phyloP scores from a whole-genome alignment of 2,113 vertebrate species.

The Platycercus adscitus region DNA sequence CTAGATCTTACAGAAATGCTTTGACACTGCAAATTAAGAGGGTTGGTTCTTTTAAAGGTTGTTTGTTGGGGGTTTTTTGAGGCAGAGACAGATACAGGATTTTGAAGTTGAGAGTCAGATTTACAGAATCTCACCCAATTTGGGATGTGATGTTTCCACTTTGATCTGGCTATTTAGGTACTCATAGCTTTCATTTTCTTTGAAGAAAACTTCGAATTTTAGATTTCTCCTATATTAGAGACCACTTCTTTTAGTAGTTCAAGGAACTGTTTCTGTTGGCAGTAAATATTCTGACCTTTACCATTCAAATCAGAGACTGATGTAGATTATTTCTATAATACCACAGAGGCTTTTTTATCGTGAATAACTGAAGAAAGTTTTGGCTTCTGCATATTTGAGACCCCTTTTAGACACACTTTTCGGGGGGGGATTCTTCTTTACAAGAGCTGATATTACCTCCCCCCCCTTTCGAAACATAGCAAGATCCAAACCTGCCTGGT shows the following conservation, averaged over 20 bases:
- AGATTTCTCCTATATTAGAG: too few relatives aligned
- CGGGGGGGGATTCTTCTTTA: neutral
- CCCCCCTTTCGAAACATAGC: neutral
- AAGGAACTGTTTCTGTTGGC: neutral
- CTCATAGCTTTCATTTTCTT: neutral
- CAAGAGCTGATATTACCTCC: neutral
- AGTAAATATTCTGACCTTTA: neutral
- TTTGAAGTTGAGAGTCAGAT: neutral
- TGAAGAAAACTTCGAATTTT: neutral
- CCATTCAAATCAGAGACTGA: neutral
- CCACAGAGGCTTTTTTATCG: neutral
- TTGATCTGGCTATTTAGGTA: neutral
- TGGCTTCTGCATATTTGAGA: neutral
- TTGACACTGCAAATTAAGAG: neutral
- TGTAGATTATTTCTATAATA: neutral
- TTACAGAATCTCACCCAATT: neutral
- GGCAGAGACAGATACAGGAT: fast-evolving
- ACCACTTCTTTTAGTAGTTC: neutral
- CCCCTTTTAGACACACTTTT: neutral
- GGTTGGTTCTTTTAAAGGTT: neutral
- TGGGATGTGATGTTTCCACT: neutral
- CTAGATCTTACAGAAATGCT: neutral
- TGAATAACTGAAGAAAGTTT: neutral
- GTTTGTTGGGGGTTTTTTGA: neutral
- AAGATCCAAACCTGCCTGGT: neutral